Percentiles rank a stretch among this genome's conserved stretches.
Evolutionary conservation across 2,797 vertebrate genomes (phyloP).

Genomic region (Petrocephalus sullivani): DNA sequence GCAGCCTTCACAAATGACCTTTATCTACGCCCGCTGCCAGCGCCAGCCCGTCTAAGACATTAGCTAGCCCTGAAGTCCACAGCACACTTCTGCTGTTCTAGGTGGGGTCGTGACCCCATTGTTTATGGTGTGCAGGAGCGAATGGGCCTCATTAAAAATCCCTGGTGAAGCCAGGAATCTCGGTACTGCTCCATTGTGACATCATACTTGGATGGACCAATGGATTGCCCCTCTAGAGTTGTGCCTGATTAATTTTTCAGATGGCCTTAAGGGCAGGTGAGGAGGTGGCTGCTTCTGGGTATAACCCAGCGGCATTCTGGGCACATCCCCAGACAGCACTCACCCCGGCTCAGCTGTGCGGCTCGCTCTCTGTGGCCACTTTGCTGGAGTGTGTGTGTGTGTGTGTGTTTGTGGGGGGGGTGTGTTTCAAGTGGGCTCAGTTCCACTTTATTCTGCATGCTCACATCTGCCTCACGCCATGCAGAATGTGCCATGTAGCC

Average conservation of each 20-base stretch:
- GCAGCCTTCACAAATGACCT: not conserved
- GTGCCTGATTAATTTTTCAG: no score
- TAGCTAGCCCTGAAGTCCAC: not conserved
- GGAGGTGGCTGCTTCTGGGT: not conserved
- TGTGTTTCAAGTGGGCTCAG: not conserved
- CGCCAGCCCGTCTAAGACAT: not conserved
- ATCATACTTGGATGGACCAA: not conserved
- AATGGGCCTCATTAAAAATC: not conserved
- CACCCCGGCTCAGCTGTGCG: not conserved
- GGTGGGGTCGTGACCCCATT: not conserved
- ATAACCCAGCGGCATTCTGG: not conserved
- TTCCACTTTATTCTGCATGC: not conserved
- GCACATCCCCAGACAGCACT: not conserved
- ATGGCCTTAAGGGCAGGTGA: not conserved
- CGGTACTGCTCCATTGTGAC: not conserved
- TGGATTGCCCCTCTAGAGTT: not conserved
- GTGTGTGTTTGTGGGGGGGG: not conserved
- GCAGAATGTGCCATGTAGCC: no score
- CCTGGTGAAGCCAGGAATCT: not conserved
- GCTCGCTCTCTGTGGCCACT: not conserved
- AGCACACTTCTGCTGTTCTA: not conserved
- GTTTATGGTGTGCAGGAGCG: not conserved
- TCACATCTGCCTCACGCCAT: no score
- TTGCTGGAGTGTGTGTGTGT: not conserved
- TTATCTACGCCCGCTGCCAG: not conserved